Conservation (phyloP, 2,113 vertebrate genomes). For the Pomatostomus ruficeps region DNA sequence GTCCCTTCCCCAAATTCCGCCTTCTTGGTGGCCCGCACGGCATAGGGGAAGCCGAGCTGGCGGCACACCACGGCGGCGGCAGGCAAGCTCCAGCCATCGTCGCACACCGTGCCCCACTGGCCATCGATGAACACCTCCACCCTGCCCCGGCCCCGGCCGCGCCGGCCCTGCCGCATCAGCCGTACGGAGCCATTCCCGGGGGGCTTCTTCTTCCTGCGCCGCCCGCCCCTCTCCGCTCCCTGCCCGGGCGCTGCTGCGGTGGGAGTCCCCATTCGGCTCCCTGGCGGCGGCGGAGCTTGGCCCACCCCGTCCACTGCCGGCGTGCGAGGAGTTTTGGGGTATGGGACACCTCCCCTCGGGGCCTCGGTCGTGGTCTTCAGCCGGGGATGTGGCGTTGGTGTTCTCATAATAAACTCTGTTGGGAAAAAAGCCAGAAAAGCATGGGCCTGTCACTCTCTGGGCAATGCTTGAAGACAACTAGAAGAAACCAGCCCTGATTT, state of each 20-base stretch:
- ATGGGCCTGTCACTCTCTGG: not conserved
- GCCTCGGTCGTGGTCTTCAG: not conserved
- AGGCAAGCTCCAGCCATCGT: conserved; percentile 80
- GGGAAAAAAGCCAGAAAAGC: not conserved
- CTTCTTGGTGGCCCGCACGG: conserved; percentile 77
- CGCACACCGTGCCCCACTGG: conserved; percentile 90
- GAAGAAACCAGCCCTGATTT: not conserved
- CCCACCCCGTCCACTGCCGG: conserved; percentile 58
- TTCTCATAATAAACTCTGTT: conserved; percentile 75
- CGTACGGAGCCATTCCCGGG: conserved; percentile 70
- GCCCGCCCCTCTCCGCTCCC: not conserved
- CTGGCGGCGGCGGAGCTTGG: not conserved
- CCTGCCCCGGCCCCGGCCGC: conserved; percentile 67
- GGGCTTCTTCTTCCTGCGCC: conserved; percentile 50
- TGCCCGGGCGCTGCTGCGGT: conserved; percentile 28
- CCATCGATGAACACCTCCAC: conserved; percentile 82
- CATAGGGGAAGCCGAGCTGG: conserved; percentile 83
- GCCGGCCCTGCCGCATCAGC: conserved; percentile 65
- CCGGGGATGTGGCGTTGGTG: conserved; percentile 27
- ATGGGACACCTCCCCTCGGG: not conserved
- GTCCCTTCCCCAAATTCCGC: conserved; percentile 85
- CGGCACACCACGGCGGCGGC: conserved; percentile 83
- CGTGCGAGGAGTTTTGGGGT: not conserved
- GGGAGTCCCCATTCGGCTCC: not conserved
- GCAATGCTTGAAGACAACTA: not conserved